Percentiles rank a stretch among this genome's conserved stretches.
These are phyloP conservation scores for Bos javanicus DNA, from an alignment of 2,113 vertebrate genomes.

Conservation along the genomic window DNA sequence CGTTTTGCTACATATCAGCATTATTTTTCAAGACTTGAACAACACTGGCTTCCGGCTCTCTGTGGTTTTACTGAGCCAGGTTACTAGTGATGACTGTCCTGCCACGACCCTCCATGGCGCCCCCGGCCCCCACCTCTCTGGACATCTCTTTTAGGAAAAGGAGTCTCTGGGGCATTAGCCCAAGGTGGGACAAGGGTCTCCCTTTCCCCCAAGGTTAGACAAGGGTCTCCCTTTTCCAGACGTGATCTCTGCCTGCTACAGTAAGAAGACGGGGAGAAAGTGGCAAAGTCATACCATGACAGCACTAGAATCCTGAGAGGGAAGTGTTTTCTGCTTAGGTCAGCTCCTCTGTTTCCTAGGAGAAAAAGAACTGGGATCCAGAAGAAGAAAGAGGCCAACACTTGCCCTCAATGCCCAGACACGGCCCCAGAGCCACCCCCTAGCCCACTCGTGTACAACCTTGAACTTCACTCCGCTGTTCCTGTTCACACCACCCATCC, in stretches of 20 bases:
- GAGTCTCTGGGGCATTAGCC: not conserved
- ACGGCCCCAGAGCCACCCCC: not conserved
- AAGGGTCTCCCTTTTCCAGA: not conserved
- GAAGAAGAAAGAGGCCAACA: not conserved
- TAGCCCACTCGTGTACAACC: rapidly evolving
- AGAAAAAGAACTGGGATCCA: not conserved
- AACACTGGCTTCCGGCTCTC: not conserved
- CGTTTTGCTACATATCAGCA: not conserved
- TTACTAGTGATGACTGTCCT: not conserved
- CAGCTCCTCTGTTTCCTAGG: not conserved
- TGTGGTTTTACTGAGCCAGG: not conserved
- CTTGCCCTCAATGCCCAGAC: not conserved
- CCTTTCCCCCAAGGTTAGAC: not conserved
- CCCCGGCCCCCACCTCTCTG: rapidly evolving
- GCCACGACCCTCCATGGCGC: rapidly evolving
- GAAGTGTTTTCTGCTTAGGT: not conserved
- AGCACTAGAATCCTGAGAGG: not conserved
- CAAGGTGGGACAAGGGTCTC: rapidly evolving
- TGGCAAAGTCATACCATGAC: not conserved
- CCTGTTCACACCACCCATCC: not conserved
- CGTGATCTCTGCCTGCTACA: not conserved
- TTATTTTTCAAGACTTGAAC: not conserved
- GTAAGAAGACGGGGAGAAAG: not conserved
- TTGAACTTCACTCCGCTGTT: no score
- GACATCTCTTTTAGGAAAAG: not conserved